Percentiles rank a stretch among this genome's conserved stretches.
These are phyloP conservation scores for Cotesia chilonis DNA, from an alignment of 1,140 invertebrate species.

Conservation along the genomic window DNA sequence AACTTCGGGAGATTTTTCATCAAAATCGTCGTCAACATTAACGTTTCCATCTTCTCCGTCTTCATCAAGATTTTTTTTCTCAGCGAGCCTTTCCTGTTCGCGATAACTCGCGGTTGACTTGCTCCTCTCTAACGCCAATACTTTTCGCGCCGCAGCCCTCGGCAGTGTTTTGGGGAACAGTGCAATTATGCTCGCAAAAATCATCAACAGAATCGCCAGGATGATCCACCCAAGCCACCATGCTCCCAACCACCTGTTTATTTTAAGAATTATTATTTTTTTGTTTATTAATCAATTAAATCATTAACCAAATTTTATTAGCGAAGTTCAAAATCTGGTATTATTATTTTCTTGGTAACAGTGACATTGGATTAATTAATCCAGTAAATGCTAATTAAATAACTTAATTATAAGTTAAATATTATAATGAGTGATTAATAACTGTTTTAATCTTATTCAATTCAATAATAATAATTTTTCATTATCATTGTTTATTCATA, in stretches of 20 bases:
- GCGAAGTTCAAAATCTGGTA: not conserved
- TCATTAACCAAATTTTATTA: too few species aligned
- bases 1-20: conserved; percentile 53
- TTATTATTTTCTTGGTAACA: not conserved
- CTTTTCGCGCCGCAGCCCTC: conserved; percentile 68
- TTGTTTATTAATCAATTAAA: too few species aligned
- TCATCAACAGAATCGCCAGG: conserved; percentile 71
- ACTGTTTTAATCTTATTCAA: too few species aligned
- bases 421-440: too few species aligned
- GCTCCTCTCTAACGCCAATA: conserved; percentile 60
- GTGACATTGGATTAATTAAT: too few species aligned
- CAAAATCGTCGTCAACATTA: conserved; percentile 29
- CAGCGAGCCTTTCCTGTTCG: not conserved
- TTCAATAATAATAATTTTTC: not conserved
- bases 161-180: conserved; percentile 75
- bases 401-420: not conserved
- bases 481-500: not conserved
- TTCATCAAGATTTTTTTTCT: conserved; percentile 12
- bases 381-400: not conserved
- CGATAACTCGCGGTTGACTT: conserved; percentile 53
- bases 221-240: conserved; percentile 85
- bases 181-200: conserved; percentile 71
- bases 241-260: conserved; percentile 73
- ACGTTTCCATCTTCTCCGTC: conserved; percentile 47
- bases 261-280: not conserved